A percentile compares a stretch with the other conserved stretches of the same genome.
phyloP scores from a whole-genome alignment of 2,797 vertebrate species.

The Cossypha caffra region DNA sequence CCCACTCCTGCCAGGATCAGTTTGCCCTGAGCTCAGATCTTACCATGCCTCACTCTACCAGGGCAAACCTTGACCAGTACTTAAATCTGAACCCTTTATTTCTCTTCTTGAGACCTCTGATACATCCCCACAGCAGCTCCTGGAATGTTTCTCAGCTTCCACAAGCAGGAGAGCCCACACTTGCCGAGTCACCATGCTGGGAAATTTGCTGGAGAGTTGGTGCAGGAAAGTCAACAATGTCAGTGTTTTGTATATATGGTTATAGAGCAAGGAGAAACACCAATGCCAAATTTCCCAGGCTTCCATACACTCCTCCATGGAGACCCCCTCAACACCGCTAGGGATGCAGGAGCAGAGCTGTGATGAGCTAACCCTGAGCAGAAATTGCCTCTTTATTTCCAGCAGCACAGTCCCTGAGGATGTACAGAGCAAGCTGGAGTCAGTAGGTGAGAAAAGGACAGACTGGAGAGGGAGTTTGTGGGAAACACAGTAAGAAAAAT shows the following conservation, averaged over 20 bases:
- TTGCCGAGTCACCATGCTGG: fast-evolving
- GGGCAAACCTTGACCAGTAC: not conserved
- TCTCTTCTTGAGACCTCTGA: not conserved
- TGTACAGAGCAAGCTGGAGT: not conserved
- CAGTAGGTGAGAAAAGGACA: fast-evolving
- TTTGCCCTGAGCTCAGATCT: not conserved
- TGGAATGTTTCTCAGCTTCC: not conserved
- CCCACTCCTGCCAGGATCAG: not conserved
- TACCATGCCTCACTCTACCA: not conserved
- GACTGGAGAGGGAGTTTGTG: fast-evolving
- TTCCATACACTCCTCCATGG: not conserved
- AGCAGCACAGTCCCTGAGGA: not conserved
- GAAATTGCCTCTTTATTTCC: not conserved
- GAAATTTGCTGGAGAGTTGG: not conserved
- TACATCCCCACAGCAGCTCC: not conserved
- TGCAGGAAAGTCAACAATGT: not conserved
- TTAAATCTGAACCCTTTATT: not conserved
- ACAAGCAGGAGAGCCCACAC: fast-evolving
- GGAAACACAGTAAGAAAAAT: not conserved
- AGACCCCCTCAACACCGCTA: not conserved
- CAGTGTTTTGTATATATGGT: not conserved
- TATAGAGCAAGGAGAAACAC: not conserved
- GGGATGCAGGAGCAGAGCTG: not conserved
- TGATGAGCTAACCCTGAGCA: not conserved
- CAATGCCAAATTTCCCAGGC: not conserved